These are phyloP conservation scores for Karalla daura DNA, from an alignment of 2,797 vertebrate species.

Conservation along the genomic window DNA sequence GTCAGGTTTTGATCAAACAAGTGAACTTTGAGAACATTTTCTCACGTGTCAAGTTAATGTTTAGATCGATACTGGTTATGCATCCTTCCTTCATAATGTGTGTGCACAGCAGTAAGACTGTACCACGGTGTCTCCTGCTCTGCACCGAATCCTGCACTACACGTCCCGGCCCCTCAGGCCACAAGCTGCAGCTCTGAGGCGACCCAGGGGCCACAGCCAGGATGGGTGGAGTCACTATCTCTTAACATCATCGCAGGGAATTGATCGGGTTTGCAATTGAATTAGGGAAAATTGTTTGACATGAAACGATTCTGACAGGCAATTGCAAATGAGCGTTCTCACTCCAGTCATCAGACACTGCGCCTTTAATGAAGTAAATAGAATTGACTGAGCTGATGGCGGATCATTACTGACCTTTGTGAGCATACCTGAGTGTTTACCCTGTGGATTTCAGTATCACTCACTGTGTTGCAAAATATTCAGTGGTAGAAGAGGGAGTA, in stretches of 20 bases:
- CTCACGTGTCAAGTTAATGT: background rate
- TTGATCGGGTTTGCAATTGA: slow-evolving; percentile 58
- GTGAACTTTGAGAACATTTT: background rate
- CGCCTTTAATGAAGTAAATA: slow-evolving; percentile 53
- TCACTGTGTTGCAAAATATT: too few relatives aligned
- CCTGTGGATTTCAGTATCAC: slow-evolving; percentile 1
- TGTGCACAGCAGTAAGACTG: too few relatives aligned
- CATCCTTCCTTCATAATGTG: too few relatives aligned
- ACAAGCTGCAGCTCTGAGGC: background rate
- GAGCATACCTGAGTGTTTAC: slow-evolving; percentile 13
- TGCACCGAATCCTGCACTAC: too few relatives aligned
- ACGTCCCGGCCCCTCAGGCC: background rate
- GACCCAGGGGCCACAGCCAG: slow-evolving; percentile 17
- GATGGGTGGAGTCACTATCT: slow-evolving; percentile 45
- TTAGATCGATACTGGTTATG: background rate
- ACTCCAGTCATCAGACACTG: slow-evolving; percentile 50
- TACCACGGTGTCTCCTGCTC: background rate
- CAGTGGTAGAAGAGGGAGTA: too few relatives aligned
- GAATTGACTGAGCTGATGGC: slow-evolving; percentile 39
- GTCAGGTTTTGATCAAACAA: background rate
- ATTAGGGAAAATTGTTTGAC: slow-evolving; percentile 59
- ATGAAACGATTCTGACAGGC: slow-evolving; percentile 63
- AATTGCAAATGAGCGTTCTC: slow-evolving; percentile 51
- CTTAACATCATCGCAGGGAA: slow-evolving; percentile 58
- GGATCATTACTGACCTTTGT: slow-evolving; percentile 43